Evolutionary conservation across 2,888 invertebrate species (phyloP).

Genomic region (Drosophila meridionalis): DNA sequence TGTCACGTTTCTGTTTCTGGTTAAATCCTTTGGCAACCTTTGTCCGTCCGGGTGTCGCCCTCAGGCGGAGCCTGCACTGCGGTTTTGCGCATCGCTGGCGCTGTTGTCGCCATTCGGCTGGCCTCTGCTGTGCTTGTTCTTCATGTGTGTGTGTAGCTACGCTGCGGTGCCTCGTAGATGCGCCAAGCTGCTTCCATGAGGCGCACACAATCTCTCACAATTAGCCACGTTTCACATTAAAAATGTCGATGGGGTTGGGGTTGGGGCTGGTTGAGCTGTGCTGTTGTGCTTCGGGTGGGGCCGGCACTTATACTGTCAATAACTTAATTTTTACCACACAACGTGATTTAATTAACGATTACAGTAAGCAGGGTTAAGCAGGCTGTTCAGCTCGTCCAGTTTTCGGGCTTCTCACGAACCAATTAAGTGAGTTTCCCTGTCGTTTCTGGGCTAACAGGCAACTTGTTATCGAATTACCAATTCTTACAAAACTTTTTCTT

Average conservation of each 20-base stretch:
- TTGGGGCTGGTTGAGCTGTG: neutral
- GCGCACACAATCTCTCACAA: constrained; percentile 39
- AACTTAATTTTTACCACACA: constrained; percentile 75
- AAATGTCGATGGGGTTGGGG: constrained; percentile 1
- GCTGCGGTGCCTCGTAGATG: neutral
- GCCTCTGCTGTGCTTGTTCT: constrained; percentile 1
- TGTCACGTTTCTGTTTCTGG: constrained; percentile 13
- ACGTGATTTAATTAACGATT: constrained; percentile 80
- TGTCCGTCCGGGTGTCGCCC: neutral
- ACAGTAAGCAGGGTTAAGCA: constrained; percentile 35
- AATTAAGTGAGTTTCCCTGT: constrained; percentile 74
- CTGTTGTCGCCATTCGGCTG: neutral
- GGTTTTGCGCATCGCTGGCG: constrained; percentile 13
- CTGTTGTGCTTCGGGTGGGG: neutral
- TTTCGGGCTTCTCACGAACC: constrained; percentile 32
- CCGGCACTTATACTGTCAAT: constrained; percentile 69
- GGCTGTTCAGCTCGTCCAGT: neutral
- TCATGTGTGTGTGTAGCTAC: neutral
- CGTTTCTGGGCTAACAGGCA: constrained; percentile 31
- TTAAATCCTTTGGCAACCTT: constrained; percentile 10
- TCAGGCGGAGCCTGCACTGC: constrained; percentile 4
- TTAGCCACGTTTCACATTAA: constrained; percentile 64
- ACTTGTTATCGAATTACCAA: constrained; percentile 41
- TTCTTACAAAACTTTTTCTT: constrained; percentile 34
- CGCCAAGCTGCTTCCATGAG: neutral